Conservation (phyloP, 2,113 vertebrate genomes). For the Pardalotus punctatus region DNA sequence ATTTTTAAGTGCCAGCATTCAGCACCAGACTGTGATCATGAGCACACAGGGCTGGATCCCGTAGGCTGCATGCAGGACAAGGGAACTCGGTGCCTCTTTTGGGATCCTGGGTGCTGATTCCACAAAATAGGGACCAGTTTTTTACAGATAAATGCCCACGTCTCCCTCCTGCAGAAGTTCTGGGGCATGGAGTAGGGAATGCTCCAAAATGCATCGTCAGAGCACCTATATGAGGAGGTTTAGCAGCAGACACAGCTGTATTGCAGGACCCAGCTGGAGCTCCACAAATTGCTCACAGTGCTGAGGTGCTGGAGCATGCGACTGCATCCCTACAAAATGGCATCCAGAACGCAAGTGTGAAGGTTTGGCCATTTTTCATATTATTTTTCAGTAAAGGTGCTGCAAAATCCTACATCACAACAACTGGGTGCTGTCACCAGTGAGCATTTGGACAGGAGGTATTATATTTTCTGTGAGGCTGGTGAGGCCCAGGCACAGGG, state of each 20-base stretch:
- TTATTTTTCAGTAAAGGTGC: neutral
- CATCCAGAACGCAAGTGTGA: neutral
- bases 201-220: neutral
- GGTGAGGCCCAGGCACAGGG: neutral
- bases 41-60: neutral
- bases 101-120: neutral
- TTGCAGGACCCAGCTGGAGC: neutral
- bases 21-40: neutral
- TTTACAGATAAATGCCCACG: neutral
- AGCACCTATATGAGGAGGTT: neutral
- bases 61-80: neutral
- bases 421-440: neutral
- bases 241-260: neutral
- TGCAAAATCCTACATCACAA: neutral
- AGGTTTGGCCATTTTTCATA: neutral
- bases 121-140: neutral
- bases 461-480: neutral
- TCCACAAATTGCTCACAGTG: neutral
- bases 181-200: neutral
- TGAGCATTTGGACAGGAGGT: neutral
- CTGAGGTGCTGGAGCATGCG: fast-evolving
- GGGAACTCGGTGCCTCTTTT: neutral
- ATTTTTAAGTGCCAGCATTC: neutral
- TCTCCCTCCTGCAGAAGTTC: neutral
- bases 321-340: neutral